Evolutionary conservation across 2,888 invertebrate genomes (phyloP), one percentile per base, ranked within the genome.

Genomic region (Dorcus hopei): DNA sequence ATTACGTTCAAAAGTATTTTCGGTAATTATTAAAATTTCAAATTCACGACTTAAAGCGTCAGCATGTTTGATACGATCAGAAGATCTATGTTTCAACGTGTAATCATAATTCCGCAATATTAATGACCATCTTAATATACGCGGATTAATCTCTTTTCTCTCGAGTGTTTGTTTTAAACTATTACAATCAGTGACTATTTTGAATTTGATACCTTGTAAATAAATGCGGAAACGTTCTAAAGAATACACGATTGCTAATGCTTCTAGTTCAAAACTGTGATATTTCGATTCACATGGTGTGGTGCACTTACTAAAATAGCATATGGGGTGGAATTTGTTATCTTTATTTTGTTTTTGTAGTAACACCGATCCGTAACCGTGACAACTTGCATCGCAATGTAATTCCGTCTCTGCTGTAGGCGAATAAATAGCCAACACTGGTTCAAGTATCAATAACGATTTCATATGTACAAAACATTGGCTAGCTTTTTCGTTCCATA

Each of bases 21-120:
- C 50, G 26, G 23, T n/a, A 38, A 52, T 19, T 16, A 54, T 45
- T 14, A 50, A 54, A 8, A 75, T 69, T 58, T 69, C 74, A 49
- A 74, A 72, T 19, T 61, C 49, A 39, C 57, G 52, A 5, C 70
- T 71, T 9, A 72, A 38, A 4, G 76, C 54, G 54, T 74, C 74
- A 2, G 71, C 63, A n/a, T 72, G 45, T 61, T 74, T 75, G 52
- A 72, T 74, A 26, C 71, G 70, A 1, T 75, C 43, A 0, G 74
- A 68, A 58, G 70, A 57, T 9, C 74, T 64, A 4, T 76, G 61
- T 0, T 73, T 74, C 8, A 74, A 52, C 2, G 73, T 71, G 65
- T 77, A 54, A 43, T 76, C 73, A 57, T 76, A 77, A 14, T 72
- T 72, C 9, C 52, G 47, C 47, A 72, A 74, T 51, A 68, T 70